phyloP scores from a whole-genome alignment of 2,888 invertebrate species.

The Papilio elwesi region DNA sequence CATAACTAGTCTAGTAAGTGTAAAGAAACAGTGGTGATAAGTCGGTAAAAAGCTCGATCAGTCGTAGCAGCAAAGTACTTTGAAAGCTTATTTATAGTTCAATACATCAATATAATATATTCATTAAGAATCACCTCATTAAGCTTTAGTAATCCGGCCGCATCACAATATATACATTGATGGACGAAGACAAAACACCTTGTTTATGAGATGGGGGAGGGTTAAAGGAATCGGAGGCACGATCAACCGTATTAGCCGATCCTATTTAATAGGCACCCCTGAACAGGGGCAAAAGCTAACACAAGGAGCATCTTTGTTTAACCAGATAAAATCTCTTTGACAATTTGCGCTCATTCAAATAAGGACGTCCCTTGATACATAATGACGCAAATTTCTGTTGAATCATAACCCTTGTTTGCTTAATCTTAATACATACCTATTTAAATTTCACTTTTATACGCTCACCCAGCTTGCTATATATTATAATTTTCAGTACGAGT shows the following conservation, averaged over 20 bases:
- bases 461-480: too few relatives aligned
- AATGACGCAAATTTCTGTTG: slow-evolving; percentile 73
- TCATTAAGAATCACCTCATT: slow-evolving; percentile 26
- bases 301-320: slow-evolving; percentile 81
- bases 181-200: slow-evolving; percentile 58
- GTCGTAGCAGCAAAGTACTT: too few relatives aligned
- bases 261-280: slow-evolving; percentile 76
- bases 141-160: slow-evolving; percentile 40
- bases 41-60: too few relatives aligned
- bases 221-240: slow-evolving; percentile 71
- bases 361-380: slow-evolving; percentile 74
- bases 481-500: too few relatives aligned
- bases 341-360: slow-evolving; percentile 84
- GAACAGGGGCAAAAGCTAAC: slow-evolving; percentile 76
- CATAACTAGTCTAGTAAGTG: too few relatives aligned
- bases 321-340: slow-evolving; percentile 84
- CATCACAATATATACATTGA: slow-evolving; percentile 40
- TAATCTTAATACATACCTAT: slow-evolving; percentile 22
- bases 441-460: not conserved
- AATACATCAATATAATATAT: not conserved
- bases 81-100: slow-evolving; percentile 2
- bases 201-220: slow-evolving; percentile 73
- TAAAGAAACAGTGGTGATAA: too few relatives aligned
- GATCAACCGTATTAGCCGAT: slow-evolving; percentile 81
- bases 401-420: slow-evolving; percentile 55